phyloP scores from a whole-genome alignment of 2,797 vertebrate species.

The Phalanger gymnotis region DNA sequence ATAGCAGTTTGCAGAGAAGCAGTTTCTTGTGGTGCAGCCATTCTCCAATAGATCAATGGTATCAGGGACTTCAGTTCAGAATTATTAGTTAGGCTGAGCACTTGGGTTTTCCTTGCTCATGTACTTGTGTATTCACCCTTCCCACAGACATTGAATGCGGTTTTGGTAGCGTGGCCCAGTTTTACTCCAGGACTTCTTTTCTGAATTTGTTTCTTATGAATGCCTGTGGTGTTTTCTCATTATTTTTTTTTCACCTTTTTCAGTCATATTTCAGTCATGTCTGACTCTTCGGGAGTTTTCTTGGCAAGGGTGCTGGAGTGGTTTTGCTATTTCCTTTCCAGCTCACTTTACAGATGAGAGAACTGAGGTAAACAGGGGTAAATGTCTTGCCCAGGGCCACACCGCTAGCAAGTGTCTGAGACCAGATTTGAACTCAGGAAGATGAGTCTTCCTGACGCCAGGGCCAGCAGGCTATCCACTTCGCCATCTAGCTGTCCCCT shows the following conservation, averaged over 20 bases:
- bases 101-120: not conserved
- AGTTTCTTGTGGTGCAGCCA: not conserved
- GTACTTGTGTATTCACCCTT: not conserved
- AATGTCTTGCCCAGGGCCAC: not conserved
- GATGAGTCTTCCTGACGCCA: not conserved
- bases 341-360: not conserved
- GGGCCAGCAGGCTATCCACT: not conserved
- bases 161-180: not conserved
- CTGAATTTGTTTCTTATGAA: not conserved
- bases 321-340: not conserved
- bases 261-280: not conserved
- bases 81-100: not conserved
- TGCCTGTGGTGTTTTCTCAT: not conserved
- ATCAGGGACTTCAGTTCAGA: not conserved
- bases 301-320: not conserved
- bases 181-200: not conserved
- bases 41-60: not conserved
- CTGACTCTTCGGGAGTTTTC: too few relatives aligned
- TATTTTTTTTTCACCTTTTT: not conserved
- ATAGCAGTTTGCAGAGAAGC: not conserved
- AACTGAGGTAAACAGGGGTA: not conserved
- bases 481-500: too few relatives aligned
- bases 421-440: not conserved
- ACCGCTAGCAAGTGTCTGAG: not conserved
- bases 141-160: not conserved